Evolutionary conservation across 2,888 invertebrate genomes (phyloP), one percentile per base, ranked within the genome.

Genomic region (Laspeyria flexula): DNA sequence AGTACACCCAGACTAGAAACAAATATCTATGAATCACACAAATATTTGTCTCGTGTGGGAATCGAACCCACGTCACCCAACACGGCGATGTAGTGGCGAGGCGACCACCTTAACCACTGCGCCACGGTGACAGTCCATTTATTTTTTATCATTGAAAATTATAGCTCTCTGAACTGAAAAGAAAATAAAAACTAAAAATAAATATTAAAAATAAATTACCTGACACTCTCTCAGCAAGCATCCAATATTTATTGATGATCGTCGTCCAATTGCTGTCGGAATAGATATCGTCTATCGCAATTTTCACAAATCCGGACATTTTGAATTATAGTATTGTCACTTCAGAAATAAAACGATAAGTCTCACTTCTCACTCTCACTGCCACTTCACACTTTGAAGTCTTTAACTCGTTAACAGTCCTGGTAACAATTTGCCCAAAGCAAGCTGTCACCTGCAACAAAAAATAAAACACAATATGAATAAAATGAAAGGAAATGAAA

Each of bases 141-240:
- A n/a, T n/a, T n/a, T n/a, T n/a, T n/a, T n/a, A n/a, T n/a, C n/a
- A n/a, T n/a, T n/a, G n/a, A n/a, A n/a, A n/a, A n/a, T n/a, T n/a
- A n/a, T n/a, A n/a, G n/a, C n/a, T n/a, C n/a, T n/a, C 21, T 21
- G 2, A 21, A 21, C 2, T 21, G 5, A 21, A 21, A 21, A 21
- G 5, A 21, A 21, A 3, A 21, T 21, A 21, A 21, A 21, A 21
- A 3, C 2, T n/a, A 33, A 2, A 13, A 7, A 33, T 33, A 33
- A 13, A 33, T 33, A 13, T 33, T 15, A 23, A 39, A 41, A 42
- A 25, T 50, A 59, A 43, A 25, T 88, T 92, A 96, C 96, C 96
- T 87, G 95, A 95, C 63, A 96, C 95, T 83, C 94, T 94, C 80
- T 95, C 95, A 31, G 96, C 94, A 62, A 95, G 91, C 80, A 94